Conservation (phyloP, 2,797 vertebrate species). For the Phylloscopus collybita region DNA sequence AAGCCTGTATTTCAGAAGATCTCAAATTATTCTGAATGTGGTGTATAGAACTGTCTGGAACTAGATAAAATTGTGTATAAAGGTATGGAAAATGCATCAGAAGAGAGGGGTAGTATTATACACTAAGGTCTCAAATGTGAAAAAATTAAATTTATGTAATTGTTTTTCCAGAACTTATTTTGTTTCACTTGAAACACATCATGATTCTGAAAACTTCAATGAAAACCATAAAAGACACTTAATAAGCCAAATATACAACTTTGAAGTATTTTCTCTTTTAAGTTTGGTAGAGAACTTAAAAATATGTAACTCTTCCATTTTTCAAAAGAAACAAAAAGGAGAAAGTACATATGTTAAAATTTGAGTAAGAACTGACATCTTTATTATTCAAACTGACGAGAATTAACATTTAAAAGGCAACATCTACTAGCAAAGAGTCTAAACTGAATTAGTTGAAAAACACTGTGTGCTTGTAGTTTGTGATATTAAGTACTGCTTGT, state of each 20-base stretch:
- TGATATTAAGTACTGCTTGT: background rate
- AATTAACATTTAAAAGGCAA: background rate
- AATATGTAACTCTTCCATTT: background rate
- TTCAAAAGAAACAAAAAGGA: background rate
- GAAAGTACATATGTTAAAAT: background rate
- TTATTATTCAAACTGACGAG: background rate
- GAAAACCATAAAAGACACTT: background rate
- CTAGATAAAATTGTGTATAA: background rate
- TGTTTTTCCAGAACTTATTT: slow-evolving; percentile 21
- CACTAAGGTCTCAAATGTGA: background rate
- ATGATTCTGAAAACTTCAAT: slow-evolving; percentile 25
- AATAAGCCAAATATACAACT: background rate
- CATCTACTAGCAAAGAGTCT: background rate
- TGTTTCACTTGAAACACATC: slow-evolving; percentile 25
- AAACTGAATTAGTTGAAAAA: background rate
- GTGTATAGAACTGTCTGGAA: background rate
- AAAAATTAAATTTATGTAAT: background rate
- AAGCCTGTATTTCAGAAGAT: background rate
- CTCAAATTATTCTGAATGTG: background rate
- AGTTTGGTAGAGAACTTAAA: background rate
- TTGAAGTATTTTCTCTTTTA: background rate
- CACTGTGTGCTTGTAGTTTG: fast-evolving
- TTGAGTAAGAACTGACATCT: background rate
- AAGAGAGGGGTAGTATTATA: background rate
- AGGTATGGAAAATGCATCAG: background rate